Evolutionary conservation across 2,888 invertebrate genomes (phyloP).

Genomic region (Achlya flavicornis): DNA sequence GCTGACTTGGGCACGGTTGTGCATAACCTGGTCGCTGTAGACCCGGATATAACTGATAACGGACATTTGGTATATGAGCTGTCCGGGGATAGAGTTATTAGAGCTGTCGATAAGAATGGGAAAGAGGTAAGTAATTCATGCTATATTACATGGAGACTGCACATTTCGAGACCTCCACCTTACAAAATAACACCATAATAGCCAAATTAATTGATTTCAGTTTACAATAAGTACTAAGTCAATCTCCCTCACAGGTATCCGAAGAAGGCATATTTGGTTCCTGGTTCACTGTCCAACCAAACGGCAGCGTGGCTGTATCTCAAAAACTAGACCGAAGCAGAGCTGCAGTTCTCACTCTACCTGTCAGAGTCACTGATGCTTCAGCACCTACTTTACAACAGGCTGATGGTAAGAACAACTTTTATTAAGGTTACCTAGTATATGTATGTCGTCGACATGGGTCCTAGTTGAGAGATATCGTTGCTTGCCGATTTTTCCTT

Average conservation of each 20-base stretch:
- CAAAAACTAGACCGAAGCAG: constrained; percentile 85
- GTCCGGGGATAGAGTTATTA: constrained; percentile 87
- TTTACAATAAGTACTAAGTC: no score
- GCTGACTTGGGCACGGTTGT: constrained; percentile 88
- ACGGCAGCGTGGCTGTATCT: constrained; percentile 85
- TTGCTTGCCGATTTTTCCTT: no score
- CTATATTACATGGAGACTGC: no score
- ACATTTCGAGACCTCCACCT: no score
- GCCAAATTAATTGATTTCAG: no score
- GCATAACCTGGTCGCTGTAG: constrained; percentile 88
- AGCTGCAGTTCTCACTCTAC: constrained; percentile 90
- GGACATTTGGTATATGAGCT: constrained; percentile 87
- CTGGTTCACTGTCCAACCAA: constrained; percentile 70
- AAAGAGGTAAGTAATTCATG: constrained; percentile 82
- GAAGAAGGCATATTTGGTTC: constrained; percentile 68
- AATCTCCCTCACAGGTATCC: constrained; percentile 53
- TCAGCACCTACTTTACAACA: constrained; percentile 91
- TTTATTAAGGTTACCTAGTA: no score
- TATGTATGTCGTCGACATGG: no score
- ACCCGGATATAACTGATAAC: constrained; percentile 90
- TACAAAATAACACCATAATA: no score
- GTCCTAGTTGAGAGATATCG: no score
- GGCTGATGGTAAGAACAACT: constrained; percentile 85
- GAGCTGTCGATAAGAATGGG: constrained; percentile 92
- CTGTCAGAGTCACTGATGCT: constrained; percentile 91